Evolutionary conservation across 1,140 invertebrate genomes (phyloP).

Genomic region (Penaeus chinensis): DNA sequence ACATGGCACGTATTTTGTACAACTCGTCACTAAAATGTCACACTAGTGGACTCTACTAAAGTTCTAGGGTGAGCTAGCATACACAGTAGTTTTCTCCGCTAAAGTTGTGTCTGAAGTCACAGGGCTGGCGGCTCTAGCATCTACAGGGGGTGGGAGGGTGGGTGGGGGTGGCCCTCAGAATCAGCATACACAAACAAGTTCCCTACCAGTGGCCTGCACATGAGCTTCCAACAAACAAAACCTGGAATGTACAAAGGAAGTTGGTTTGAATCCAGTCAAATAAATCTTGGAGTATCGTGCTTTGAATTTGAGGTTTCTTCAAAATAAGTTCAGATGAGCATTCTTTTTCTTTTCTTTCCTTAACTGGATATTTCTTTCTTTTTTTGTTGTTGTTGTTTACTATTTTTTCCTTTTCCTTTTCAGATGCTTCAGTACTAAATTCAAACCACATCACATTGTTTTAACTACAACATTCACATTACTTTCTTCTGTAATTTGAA

Average conservation of each 20-base stretch:
- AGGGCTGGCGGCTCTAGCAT: constrained; percentile 45
- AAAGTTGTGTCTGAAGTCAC: constrained; percentile 49
- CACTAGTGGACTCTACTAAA: constrained; percentile 48
- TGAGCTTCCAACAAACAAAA: constrained; percentile 57
- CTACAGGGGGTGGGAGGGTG: constrained; percentile 30
- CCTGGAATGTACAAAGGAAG: constrained; percentile 60
- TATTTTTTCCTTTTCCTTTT: not conserved
- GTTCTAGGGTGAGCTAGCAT: constrained; percentile 55
- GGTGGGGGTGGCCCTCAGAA: constrained; percentile 36
- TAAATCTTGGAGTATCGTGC: not conserved
- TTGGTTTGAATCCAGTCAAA: constrained; percentile 41
- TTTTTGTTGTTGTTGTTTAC: not conserved
- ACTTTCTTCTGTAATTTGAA: constrained; percentile 51
- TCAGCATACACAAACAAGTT: constrained; percentile 44
- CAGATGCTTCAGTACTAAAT: constrained; percentile 27
- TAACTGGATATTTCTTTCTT: not conserved
- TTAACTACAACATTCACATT: constrained; percentile 43
- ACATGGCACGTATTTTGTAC: constrained; percentile 34
- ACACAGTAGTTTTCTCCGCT: constrained; percentile 45
- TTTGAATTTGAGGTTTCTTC: not conserved
- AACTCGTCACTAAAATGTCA: constrained; percentile 47
- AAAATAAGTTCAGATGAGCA: not conserved
- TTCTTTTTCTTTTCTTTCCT: not conserved
- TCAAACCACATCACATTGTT: constrained; percentile 54
- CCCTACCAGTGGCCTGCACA: constrained; percentile 58